These are phyloP conservation scores for Taphrorychus bicolor DNA, from an alignment of 2,888 invertebrate species.

Conservation along the genomic window DNA sequence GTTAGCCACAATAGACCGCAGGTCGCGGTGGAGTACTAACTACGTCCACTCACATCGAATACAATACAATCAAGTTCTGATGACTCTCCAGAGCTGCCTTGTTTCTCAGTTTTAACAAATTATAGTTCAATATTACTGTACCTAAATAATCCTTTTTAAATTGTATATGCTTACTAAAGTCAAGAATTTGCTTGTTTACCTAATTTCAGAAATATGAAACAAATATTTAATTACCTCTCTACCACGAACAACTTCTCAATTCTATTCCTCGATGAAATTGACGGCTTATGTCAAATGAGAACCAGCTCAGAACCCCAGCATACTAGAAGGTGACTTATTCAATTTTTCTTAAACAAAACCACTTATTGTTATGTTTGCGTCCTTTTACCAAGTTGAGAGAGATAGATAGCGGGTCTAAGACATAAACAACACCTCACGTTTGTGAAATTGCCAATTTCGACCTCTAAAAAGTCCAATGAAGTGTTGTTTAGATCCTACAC, in stretches of 20 bases:
- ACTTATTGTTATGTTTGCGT: not conserved
- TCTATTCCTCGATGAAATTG: slow-evolving; percentile 68
- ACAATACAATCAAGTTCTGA: no score
- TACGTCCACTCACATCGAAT: no score
- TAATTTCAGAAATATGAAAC: slow-evolving; percentile 49
- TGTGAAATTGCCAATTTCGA: no score
- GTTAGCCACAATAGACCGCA: no score
- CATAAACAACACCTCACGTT: no score
- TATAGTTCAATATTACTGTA: not conserved
- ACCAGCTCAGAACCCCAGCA: slow-evolving; percentile 61
- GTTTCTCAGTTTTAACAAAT: no score
- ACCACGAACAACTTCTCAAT: slow-evolving; percentile 55
- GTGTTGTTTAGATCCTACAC: not conserved
- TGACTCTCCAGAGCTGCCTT: no score
- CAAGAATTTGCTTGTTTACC: not conserved
- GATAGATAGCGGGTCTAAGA: no score
- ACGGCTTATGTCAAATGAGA: slow-evolving; percentile 64
- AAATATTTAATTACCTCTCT: slow-evolving; percentile 51
- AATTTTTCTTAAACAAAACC: not conserved
- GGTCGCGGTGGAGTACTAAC: no score
- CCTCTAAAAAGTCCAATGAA: not conserved
- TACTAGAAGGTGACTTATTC: slow-evolving; percentile 56
- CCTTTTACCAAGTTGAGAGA: not conserved
- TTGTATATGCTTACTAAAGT: no score
- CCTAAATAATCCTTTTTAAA: no score